These are phyloP conservation scores for Drosophila aff. DNA, from an alignment of 1,140 invertebrate genomes.

Conservation along the genomic window DNA sequence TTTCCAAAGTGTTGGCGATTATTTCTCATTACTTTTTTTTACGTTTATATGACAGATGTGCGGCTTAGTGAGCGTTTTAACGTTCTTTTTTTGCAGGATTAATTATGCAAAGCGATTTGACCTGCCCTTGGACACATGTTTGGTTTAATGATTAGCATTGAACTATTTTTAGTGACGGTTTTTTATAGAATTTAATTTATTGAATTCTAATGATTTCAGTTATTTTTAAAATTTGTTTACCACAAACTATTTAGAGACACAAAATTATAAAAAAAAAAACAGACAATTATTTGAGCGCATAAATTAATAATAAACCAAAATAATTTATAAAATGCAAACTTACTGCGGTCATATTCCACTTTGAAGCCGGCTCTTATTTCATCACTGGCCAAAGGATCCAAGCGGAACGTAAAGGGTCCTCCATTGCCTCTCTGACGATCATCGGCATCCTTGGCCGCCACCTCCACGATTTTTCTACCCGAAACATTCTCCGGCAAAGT, in stretches of 20 bases:
- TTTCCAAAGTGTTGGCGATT: constrained; percentile 30
- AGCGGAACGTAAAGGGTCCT: constrained; percentile 88
- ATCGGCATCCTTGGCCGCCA: constrained; percentile 89
- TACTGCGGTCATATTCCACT: constrained; percentile 87
- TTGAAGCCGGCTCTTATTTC: constrained; percentile 88
- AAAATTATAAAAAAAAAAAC: background rate
- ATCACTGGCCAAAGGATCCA: constrained; percentile 87
- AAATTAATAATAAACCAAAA: too few relatives aligned
- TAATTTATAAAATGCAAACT: constrained; percentile 51
- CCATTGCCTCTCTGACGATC: constrained; percentile 88
- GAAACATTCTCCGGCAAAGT: constrained; percentile 88
- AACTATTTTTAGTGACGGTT: background rate
- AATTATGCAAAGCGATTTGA: constrained; percentile 45
- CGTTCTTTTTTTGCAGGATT: constrained; percentile 18
- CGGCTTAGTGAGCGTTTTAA: constrained; percentile 31
- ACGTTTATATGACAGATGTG: constrained; percentile 25
- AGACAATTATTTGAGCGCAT: too few relatives aligned
- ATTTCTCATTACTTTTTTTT: constrained; percentile 28
- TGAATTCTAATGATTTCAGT: background rate
- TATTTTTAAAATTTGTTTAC: background rate
- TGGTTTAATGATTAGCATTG: constrained; percentile 1
- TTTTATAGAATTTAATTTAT: background rate
- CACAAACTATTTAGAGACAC: background rate
- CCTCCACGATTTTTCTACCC: constrained; percentile 87
- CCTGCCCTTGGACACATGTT: constrained; percentile 12